phyloP scores from a whole-genome alignment of 2,888 invertebrate genomes.

The Glaucopsyche alexis region DNA sequence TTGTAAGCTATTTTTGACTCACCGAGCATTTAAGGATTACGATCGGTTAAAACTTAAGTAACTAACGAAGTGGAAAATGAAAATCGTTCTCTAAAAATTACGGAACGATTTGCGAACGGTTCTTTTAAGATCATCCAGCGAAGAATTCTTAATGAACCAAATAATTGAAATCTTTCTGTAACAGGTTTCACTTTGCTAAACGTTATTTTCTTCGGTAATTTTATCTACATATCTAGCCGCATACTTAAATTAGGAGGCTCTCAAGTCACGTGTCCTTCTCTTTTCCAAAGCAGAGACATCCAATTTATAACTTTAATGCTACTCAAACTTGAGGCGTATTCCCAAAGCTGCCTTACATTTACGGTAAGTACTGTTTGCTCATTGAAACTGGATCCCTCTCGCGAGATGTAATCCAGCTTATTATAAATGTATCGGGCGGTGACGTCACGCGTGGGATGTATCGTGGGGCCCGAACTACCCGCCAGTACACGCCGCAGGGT shows the following conservation, averaged over 20 bases:
- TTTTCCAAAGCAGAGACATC: too few species aligned
- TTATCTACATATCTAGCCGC: background rate
- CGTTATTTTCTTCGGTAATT: background rate
- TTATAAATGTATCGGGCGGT: constrained; percentile 30
- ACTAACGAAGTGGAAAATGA: constrained; percentile 4
- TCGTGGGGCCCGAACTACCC: constrained; percentile 37
- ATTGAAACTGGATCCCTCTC: constrained; percentile 3
- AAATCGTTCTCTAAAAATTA: constrained; percentile 8
- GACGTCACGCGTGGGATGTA: constrained; percentile 1
- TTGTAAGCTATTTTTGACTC: background rate
- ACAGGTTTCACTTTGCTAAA: background rate
- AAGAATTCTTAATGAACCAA: background rate
- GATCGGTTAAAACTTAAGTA: background rate
- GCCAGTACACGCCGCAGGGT: constrained; percentile 53
- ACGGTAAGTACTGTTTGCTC: constrained; percentile 8
- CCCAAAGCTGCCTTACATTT: background rate
- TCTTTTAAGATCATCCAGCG: background rate
- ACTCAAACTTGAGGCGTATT: background rate
- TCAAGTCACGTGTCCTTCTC: too few species aligned
- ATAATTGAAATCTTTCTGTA: constrained; percentile 5
- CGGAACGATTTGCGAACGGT: background rate
- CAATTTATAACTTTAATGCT: background rate
- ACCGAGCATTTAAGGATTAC: background rate
- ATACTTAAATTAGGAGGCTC: too few species aligned
- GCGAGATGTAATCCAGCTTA: constrained; percentile 17